Conservation (phyloP, 2,797 vertebrate genomes). For the Gastrophryne carolinensis region DNA sequence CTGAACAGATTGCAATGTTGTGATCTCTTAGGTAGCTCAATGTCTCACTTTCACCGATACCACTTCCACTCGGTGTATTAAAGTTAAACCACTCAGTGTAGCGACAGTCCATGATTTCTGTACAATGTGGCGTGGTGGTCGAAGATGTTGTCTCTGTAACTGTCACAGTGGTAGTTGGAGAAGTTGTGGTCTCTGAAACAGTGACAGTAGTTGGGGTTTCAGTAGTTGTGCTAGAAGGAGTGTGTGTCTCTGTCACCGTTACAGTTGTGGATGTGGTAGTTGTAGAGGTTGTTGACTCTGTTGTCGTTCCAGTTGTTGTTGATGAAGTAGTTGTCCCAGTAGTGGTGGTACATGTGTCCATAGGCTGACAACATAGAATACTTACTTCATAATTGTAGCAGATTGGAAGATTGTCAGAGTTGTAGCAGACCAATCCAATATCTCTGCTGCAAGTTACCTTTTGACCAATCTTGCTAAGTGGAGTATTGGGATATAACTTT, state of each 20-base stretch:
- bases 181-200: background rate
- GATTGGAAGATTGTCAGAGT: background rate
- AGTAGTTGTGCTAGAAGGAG: background rate
- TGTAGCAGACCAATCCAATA: conserved; percentile 16
- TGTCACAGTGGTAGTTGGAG: background rate
- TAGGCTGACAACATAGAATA: conserved; percentile 12
- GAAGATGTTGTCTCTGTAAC: background rate
- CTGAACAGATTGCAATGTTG: too few relatives aligned
- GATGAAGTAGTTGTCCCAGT: background rate
- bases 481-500: rapidly evolving
- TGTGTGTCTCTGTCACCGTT: background rate
- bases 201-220: background rate
- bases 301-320: background rate
- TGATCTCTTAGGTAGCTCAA: too few relatives aligned
- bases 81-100: too few relatives aligned
- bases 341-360: background rate
- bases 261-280: background rate
- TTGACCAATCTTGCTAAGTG: conserved; percentile 46
- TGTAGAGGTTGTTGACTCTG: background rate
- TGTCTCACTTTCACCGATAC: too few relatives aligned
- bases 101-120: too few relatives aligned
- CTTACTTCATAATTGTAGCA: conserved; percentile 37
- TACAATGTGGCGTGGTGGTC: too few relatives aligned
- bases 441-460: conserved; percentile 49
- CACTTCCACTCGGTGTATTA: too few relatives aligned